Percentiles rank a stretch among this genome's conserved stretches.
phyloP scores from a whole-genome alignment of 2,797 vertebrate genomes.

The Leptodactylus fallax region DNA sequence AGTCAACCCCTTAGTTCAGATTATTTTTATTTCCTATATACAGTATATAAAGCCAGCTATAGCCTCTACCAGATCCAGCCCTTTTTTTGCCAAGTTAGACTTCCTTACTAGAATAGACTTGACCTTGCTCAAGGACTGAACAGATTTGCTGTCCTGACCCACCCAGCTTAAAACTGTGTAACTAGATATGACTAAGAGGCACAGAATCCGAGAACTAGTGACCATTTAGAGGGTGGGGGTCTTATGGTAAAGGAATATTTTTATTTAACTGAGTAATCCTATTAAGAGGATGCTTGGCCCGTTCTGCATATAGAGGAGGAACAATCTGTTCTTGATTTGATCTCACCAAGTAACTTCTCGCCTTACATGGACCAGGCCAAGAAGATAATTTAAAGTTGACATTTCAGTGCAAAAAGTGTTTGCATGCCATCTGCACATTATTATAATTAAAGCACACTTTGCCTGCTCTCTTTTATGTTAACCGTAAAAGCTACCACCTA shows the following conservation, averaged over 20 bases:
- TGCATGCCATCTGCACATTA: slow-evolving; percentile 22
- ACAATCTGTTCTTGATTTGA: slow-evolving; percentile 19
- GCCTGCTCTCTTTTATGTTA: slow-evolving; percentile 10
- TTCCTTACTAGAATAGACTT: background rate
- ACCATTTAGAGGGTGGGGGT: no score
- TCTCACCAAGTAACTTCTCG: slow-evolving; percentile 21
- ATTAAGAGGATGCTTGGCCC: background rate
- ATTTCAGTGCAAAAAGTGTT: slow-evolving; percentile 32
- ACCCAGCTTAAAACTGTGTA: background rate
- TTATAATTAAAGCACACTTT: slow-evolving; percentile 16
- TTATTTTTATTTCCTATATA: background rate
- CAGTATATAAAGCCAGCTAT: no score
- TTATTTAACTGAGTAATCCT: background rate
- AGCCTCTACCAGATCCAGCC: background rate
- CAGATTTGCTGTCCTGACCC: background rate
- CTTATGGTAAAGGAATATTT: background rate
- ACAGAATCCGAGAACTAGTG: background rate
- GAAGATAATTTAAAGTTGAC: slow-evolving; percentile 32
- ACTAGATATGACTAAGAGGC: background rate
- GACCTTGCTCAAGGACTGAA: no score
- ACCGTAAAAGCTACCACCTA: background rate
- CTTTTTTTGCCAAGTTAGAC: background rate
- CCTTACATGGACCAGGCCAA: slow-evolving; percentile 31
- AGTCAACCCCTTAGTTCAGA: background rate
- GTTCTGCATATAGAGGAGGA: background rate